These are phyloP conservation scores for Choreutis nemorana DNA, from an alignment of 2,888 invertebrate species.

Conservation along the genomic window DNA sequence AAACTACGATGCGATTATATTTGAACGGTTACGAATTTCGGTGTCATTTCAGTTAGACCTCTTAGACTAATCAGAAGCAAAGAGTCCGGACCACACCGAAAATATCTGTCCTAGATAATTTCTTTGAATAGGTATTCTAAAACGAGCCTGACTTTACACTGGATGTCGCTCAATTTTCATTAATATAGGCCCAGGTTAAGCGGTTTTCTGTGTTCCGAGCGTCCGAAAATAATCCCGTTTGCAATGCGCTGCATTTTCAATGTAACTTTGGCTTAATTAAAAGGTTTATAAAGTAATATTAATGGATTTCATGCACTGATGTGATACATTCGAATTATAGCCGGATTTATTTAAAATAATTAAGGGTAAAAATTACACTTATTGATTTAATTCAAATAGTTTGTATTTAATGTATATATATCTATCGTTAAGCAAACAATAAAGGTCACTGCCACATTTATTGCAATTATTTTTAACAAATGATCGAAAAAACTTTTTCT, in stretches of 20 bases:
- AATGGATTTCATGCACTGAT: no score
- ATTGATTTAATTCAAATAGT: no score
- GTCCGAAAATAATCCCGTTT: constrained; percentile 32
- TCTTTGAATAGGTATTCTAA: constrained; percentile 33
- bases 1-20: constrained; percentile 3
- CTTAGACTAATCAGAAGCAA: constrained; percentile 7
- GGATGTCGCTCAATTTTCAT: constrained; percentile 63
- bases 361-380: no score
- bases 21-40: constrained; percentile 1
- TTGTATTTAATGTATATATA: no score
- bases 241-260: constrained; percentile 20
- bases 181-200: constrained; percentile 56
- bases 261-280: constrained; percentile 17
- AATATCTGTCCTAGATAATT: constrained; percentile 52
- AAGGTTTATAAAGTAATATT: no score
- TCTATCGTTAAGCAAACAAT: no score
- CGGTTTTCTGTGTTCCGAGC: constrained; percentile 54
- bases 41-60: constrained; percentile 1
- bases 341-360: constrained; percentile 1
- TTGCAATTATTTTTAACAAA: no score
- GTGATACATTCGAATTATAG: no score
- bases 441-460: no score
- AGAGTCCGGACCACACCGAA: constrained; percentile 14
- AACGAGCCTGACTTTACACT: constrained; percentile 37
- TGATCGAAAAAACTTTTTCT: no score